These are phyloP conservation scores for Thalpophila matura DNA, from an alignment of 2,888 invertebrate species.

Conservation along the genomic window DNA sequence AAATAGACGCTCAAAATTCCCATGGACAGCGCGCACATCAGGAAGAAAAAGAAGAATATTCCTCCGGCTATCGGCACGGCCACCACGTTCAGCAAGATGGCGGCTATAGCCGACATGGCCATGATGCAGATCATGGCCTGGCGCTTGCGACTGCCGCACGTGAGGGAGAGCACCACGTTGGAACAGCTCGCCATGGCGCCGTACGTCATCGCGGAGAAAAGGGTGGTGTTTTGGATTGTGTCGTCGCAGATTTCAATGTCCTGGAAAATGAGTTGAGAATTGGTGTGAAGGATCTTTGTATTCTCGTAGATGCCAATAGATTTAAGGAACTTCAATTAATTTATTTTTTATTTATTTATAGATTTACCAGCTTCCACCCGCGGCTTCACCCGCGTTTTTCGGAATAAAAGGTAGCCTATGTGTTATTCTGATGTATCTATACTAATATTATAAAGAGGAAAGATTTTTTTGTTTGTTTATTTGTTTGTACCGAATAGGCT, in stretches of 20 bases:
- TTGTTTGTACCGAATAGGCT: no score
- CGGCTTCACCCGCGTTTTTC: no score
- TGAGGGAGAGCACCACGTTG: conserved; percentile 83
- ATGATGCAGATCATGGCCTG: conserved; percentile 82
- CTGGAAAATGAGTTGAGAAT: conserved; percentile 59
- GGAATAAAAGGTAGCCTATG: no score
- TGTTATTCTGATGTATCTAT: no score
- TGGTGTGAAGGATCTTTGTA: no score
- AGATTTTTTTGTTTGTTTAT: no score
- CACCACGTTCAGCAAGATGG: conserved; percentile 80
- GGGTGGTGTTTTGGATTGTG: conserved; percentile 84
- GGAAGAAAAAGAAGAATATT: conserved; percentile 86
- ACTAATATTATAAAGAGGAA: no score
- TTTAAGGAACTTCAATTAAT: no score
- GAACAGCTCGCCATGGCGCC: conserved; percentile 83
- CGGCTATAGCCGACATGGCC: conserved; percentile 74
- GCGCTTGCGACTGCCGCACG: conserved; percentile 83
- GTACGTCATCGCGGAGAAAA: conserved; percentile 85
- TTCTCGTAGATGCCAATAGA: no score
- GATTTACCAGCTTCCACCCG: no score
- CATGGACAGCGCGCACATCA: conserved; percentile 85
- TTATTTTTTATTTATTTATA: no score
- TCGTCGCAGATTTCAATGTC: conserved; percentile 80
- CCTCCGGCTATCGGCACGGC: conserved; percentile 82
- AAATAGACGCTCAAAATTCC: conserved; percentile 87